phyloP scores from a whole-genome alignment of 2,113 vertebrate genomes.

The Microcebus jonahi region DNA sequence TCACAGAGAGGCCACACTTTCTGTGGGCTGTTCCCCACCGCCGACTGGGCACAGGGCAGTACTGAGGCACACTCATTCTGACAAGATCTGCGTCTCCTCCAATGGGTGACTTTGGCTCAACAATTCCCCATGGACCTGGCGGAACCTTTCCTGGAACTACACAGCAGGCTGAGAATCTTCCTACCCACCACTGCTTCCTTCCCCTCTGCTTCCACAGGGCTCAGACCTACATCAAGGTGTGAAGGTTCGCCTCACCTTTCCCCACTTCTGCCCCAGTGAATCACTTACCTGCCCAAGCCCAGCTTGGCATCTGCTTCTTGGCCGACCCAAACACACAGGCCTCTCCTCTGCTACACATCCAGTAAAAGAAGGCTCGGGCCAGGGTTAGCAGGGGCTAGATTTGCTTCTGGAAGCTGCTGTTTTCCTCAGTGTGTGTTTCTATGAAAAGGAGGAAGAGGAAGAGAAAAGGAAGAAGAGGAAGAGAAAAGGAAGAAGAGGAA shows the following conservation, averaged over 20 bases:
- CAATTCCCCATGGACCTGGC: neutral
- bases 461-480: neutral
- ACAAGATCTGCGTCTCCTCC: neutral
- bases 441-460: neutral
- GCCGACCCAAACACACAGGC: neutral
- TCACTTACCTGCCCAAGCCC: neutral
- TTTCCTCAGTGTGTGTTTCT: neutral
- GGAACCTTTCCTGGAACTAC: neutral
- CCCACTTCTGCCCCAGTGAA: neutral
- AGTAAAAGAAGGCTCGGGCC: neutral
- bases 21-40: neutral
- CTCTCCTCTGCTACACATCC: neutral
- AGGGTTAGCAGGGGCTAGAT: neutral
- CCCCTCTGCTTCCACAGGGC: neutral
- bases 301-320: neutral
- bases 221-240: neutral
- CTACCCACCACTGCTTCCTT: neutral
- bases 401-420: neutral
- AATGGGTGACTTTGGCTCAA: neutral
- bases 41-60: neutral
- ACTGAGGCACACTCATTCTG: neutral
- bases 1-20: neutral
- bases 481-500: neutral
- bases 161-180: neutral
- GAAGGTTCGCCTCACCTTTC: neutral